phyloP scores from a whole-genome alignment of 1,140 invertebrate species.

The Prorops nasuta region DNA sequence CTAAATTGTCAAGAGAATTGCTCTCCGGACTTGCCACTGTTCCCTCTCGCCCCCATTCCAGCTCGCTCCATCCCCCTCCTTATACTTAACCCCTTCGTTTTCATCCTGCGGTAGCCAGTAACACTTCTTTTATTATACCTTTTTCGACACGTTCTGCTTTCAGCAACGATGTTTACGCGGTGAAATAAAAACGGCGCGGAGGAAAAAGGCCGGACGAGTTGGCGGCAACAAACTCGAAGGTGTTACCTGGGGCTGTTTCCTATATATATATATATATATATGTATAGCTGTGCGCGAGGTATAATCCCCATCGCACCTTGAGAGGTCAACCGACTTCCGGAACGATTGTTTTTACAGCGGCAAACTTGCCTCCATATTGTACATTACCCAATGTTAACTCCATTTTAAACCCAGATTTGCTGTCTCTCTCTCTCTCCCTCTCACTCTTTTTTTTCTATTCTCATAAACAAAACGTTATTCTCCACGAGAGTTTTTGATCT shows the following conservation, averaged over 20 bases:
- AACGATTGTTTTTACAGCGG: too few species aligned
- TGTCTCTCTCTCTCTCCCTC: background rate
- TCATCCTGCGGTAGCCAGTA: background rate
- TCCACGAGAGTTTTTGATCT: too few species aligned
- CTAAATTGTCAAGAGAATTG: conserved; percentile 55
- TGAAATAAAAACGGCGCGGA: background rate
- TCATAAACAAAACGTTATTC: background rate
- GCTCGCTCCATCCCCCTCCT: background rate
- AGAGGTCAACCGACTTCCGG: too few species aligned
- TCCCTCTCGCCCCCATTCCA: conserved; percentile 13
- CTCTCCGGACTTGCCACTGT: conserved; percentile 23
- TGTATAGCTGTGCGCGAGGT: too few species aligned
- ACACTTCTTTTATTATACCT: too few species aligned
- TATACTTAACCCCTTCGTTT: background rate
- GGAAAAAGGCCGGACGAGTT: too few species aligned
- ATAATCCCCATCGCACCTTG: too few species aligned
- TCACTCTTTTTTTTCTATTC: background rate
- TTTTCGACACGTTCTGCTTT: background rate
- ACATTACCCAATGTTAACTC: background rate
- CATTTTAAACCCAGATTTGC: background rate
- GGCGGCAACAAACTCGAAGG: too few species aligned
- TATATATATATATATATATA: too few species aligned
- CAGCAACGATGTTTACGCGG: background rate
- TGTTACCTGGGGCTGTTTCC: too few species aligned
- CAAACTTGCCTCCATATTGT: too few species aligned